Evolutionary conservation across 2,888 invertebrate genomes (phyloP), one percentile per base, ranked within the genome.

Genomic region (Chirona hameri): DNA sequence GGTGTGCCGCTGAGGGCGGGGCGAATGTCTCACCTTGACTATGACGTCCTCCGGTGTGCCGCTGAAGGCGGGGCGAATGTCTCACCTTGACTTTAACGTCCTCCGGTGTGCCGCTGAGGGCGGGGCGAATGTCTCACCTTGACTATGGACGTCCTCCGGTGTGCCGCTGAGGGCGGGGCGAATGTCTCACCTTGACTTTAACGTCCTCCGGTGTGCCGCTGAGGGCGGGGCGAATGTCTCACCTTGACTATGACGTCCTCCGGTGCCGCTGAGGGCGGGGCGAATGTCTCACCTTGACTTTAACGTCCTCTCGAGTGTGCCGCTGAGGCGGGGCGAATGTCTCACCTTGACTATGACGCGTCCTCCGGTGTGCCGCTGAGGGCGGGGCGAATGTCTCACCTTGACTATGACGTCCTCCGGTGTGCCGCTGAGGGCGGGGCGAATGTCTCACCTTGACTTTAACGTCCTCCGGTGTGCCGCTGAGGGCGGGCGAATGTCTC

Each of bases 41-140:
- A 52, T 18, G 18, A 52, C 52, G 52, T 12, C 52, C 52, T 52
- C 52, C 18, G 12, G 52, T 52, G 52, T 52, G 1, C 18, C 52
- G 2, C 7, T 21, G 39, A 27, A 2, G 79, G 39, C 39, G n/a
- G 39, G 39, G 27, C 24, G 57, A 9, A 24, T 7, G 57, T 24
- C 83, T 85, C 88, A 92, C 92, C 90, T 93, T 93, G 76, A 93
- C 91, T 85, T 93, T 91, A 52, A 93, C 92, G 86, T 93, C 93
- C 88, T 92, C 85, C 0, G 85, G 84, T 15, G 84, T 83, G 9
- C 83, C 85, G 65, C 82, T 84, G 81, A 72, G 84, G 76, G n/a
- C n/a, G n/a, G n/a, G n/a, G n/a, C n/a, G n/a, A n/a, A n/a, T n/a
- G n/a, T n/a, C n/a, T n/a, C n/a, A n/a, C n/a, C n/a, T n/a, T 12